Percentiles rank a stretch among this genome's conserved stretches.
phyloP scores from a whole-genome alignment of 1,140 invertebrate genomes.

The Habropoda laboriosa region DNA sequence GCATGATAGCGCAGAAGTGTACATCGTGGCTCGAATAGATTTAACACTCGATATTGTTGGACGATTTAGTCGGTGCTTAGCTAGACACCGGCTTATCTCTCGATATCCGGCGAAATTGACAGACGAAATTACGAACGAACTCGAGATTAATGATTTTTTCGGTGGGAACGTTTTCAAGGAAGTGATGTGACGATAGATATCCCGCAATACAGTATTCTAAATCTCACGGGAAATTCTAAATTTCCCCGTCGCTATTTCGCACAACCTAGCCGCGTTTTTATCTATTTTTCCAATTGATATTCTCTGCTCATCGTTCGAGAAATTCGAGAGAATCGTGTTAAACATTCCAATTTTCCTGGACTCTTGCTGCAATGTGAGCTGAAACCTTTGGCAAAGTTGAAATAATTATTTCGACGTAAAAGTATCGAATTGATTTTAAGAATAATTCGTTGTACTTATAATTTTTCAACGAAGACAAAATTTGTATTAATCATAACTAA shows the following conservation, averaged over 20 bases:
- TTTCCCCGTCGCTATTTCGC: not conserved
- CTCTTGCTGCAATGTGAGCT: too few species aligned
- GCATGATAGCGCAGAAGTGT: too few species aligned
- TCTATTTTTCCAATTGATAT: conserved; percentile 20
- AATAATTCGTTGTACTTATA: too few species aligned
- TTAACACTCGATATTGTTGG: not conserved
- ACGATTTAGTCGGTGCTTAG: not conserved
- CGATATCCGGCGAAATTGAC: not conserved
- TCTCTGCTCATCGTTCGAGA: not conserved
- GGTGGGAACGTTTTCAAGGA: not conserved
- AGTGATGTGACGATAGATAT: conserved; percentile 1
- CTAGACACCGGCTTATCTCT: too few species aligned
- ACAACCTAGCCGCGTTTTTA: not conserved
- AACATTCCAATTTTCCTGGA: not conserved
- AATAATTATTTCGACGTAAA: too few species aligned
- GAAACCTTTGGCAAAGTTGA: too few species aligned
- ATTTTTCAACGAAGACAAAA: too few species aligned
- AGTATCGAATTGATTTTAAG: too few species aligned
- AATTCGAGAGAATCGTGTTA: not conserved
- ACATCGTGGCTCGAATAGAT: not conserved
- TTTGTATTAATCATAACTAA: too few species aligned
- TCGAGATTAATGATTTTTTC: not conserved
- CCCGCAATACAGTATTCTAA: not conserved
- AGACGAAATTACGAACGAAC: not conserved
- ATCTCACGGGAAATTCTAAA: not conserved